These are phyloP conservation scores for Xiphorhynchus elegans DNA, from an alignment of 2,113 vertebrate species.

Conservation along the genomic window DNA sequence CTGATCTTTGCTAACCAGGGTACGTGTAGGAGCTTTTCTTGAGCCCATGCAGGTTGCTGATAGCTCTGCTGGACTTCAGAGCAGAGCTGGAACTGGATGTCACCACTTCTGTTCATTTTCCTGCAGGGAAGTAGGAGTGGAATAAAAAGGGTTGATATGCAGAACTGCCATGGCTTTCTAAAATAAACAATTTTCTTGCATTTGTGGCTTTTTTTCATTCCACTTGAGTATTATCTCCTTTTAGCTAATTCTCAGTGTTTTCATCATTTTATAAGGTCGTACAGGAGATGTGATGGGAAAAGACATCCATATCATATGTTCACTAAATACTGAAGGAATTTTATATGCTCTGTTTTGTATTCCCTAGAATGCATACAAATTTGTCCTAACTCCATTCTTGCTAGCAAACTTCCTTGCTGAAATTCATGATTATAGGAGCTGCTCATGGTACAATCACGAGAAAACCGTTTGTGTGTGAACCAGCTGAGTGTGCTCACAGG, in stretches of 20 bases:
- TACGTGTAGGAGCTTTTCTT: not conserved
- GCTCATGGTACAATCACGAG: constrained; percentile 12
- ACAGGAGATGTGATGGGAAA: not conserved
- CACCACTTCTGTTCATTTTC: not conserved
- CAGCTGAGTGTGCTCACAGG: constrained; percentile 28
- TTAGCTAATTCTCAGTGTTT: not conserved
- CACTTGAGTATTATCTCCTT: not conserved
- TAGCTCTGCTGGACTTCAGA: not conserved
- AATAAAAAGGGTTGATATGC: not conserved
- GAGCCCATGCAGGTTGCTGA: not conserved
- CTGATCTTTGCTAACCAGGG: not conserved
- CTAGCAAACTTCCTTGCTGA: not conserved
- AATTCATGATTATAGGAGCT: constrained; percentile 43
- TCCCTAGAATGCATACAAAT: not conserved
- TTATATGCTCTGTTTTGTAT: not conserved
- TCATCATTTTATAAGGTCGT: not conserved
- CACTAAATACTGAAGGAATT: constrained; percentile 6
- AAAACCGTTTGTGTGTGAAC: constrained; percentile 14
- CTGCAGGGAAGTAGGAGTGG: not conserved
- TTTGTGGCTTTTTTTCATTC: not conserved
- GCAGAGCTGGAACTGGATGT: not conserved
- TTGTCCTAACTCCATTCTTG: not conserved
- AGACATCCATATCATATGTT: not conserved
- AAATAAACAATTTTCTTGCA: not conserved
- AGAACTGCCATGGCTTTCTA: not conserved